Evolutionary conservation across 1,140 invertebrate species (phyloP).

Genomic region (Drosophila suzukii): DNA sequence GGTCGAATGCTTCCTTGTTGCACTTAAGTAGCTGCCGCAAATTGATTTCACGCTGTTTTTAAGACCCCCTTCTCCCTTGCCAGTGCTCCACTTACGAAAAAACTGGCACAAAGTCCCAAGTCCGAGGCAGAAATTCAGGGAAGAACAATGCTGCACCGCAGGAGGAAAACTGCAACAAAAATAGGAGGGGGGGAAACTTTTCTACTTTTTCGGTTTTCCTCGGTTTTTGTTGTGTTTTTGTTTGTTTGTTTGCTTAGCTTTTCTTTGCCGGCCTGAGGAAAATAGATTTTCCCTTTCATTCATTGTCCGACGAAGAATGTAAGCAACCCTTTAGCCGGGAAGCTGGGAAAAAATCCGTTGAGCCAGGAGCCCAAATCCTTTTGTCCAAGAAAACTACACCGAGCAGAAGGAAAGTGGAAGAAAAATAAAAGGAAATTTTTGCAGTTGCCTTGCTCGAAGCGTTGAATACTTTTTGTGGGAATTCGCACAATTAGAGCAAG

Average conservation of each 20-base stretch:
- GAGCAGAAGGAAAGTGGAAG: slow-evolving; percentile 35
- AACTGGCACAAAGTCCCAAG: slow-evolving; percentile 21
- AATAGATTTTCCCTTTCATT: slow-evolving; percentile 66
- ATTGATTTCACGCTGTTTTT: slow-evolving; percentile 75
- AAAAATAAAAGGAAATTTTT: slow-evolving; percentile 52
- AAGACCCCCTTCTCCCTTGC: slow-evolving; percentile 22
- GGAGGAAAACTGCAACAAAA: slow-evolving; percentile 33
- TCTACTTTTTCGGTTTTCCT: slow-evolving; percentile 10
- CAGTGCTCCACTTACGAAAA: slow-evolving; percentile 52
- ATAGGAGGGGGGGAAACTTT: slow-evolving; percentile 18
- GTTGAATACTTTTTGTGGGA: slow-evolving; percentile 67
- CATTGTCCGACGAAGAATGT: slow-evolving; percentile 26
- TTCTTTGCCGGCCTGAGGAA: slow-evolving; percentile 41
- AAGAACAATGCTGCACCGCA: slow-evolving; percentile 59
- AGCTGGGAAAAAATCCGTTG: slow-evolving; percentile 62
- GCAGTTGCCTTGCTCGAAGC: slow-evolving; percentile 13
- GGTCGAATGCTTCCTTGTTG: slow-evolving; percentile 52
- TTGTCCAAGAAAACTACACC: slow-evolving; percentile 34
- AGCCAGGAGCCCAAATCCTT: slow-evolving; percentile 24
- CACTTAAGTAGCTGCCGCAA: slow-evolving; percentile 82
- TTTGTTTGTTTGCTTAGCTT: slow-evolving; percentile 60
- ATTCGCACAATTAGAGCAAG: slow-evolving; percentile 78
- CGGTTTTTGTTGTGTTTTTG: slow-evolving; percentile 24
- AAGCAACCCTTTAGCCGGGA: slow-evolving; percentile 50
- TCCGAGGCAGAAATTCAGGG: slow-evolving; percentile 21